phyloP scores from a whole-genome alignment of 35 echinoderm and acorn worm species.

The Ptychodera flava region DNA sequence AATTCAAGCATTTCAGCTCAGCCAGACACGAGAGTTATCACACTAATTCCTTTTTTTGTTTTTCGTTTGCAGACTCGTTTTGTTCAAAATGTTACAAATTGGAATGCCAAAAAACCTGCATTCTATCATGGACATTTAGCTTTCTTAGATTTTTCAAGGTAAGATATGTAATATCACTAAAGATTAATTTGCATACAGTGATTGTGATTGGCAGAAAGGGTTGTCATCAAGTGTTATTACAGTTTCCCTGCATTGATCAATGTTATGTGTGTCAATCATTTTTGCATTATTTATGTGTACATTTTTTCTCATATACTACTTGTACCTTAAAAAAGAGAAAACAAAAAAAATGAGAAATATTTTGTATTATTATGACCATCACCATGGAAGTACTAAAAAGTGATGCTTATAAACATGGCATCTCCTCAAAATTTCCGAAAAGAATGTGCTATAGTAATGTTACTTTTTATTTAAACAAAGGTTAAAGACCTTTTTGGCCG shows the following conservation, averaged over 20 bases:
- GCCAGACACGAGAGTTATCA: too few relatives aligned
- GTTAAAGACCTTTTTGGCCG: too few relatives aligned
- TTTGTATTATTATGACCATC: too few relatives aligned
- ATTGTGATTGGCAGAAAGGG: background rate
- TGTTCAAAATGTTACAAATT: slow-evolving; percentile 72
- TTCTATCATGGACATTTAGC: slow-evolving; percentile 96
- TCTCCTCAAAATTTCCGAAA: too few relatives aligned
- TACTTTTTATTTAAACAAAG: too few relatives aligned
- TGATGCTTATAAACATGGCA: too few relatives aligned
- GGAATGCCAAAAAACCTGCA: slow-evolving; percentile 69
- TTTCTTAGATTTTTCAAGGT: slow-evolving; percentile 97
- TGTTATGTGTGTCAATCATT: background rate
- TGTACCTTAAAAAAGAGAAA: background rate
- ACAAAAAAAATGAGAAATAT: background rate
- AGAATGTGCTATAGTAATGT: too few relatives aligned
- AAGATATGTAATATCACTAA: slow-evolving; percentile 22
- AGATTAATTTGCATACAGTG: background rate
- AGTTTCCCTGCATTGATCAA: background rate
- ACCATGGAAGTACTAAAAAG: too few relatives aligned
- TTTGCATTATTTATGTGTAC: background rate
- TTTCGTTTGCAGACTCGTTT: slow-evolving; percentile 72
- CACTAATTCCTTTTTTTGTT: too few relatives aligned
- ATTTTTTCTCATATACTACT: background rate
- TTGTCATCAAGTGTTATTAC: background rate
- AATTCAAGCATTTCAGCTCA: too few relatives aligned